Base-by-base conservation (phyloP, 2,888 invertebrate genomes). In the Pammene aurita region DNA sequence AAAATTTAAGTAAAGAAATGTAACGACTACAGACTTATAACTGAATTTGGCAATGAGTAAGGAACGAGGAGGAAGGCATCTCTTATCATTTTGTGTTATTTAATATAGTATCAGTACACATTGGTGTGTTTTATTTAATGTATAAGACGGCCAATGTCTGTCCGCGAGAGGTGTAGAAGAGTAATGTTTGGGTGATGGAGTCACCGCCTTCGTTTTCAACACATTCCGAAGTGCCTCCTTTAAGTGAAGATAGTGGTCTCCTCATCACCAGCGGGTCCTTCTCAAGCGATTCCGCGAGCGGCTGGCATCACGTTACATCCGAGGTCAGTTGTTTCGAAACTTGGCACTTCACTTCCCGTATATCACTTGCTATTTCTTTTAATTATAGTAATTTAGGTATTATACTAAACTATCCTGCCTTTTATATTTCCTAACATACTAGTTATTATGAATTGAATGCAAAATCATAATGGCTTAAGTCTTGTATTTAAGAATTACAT, bases 211-310 rank as follows among this genome's bases (percentile, higher is more conserved):
- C 95, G 75, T 95, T 95, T 87, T 95, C 95, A 77, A 94, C 95
- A 84, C 95, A 95, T 90, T 95, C 95, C 76, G 95, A 96, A 86
- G 95, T 94, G 78, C 95, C 95, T 87, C 94, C 94, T 78, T 92
- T 95, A 83, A 96, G 95, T 86, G 95, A 96, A 90, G 95, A 96
- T 84, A 96, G 95, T 92, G 96, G 96, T 81, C 93, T 96, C 79
- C 90, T 96, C 77, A 90, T 95, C 82, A 94, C 94, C 78, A 95
- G 95, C 90, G 95, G 95, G 79, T 96, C 96, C 73, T 94, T 95
- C 86, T 96, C 96, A 73, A 96, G 95, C 87, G 95, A 95, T 86
- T 95, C 95, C 78, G 95, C 95, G 76, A 94, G 94, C 87, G 94
- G 93, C 82, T 93, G 94, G 89, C 95, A 94, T 85, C 94, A 94